Evolutionary conservation across 2,113 vertebrate species (phyloP).

Genomic region (Lepisosteus oculatus): DNA sequence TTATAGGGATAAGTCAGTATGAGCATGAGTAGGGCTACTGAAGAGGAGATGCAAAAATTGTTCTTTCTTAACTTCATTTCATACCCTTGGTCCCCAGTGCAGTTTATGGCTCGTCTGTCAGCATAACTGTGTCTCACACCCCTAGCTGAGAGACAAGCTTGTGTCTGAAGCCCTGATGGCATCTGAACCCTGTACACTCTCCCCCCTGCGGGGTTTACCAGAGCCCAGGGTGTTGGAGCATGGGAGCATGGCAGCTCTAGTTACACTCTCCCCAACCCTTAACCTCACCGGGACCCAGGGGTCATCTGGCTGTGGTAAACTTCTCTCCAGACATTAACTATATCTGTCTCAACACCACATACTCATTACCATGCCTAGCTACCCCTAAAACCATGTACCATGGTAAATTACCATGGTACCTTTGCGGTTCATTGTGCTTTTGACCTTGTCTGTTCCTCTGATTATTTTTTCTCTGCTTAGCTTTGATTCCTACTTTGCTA

Average conservation of each 20-base stretch:
- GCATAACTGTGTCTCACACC: slow-evolving; percentile 32
- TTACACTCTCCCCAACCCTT: slow-evolving; percentile 42
- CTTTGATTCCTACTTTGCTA: too few relatives aligned
- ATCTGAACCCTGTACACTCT: slow-evolving; percentile 26
- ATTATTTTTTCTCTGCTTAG: too few relatives aligned
- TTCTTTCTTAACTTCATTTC: too few relatives aligned
- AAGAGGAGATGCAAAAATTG: too few relatives aligned
- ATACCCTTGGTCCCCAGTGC: slow-evolving; percentile 28
- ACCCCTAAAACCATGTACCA: slow-evolving; percentile 7
- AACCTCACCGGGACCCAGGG: slow-evolving; percentile 38
- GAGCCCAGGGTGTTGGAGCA: slow-evolving; percentile 47
- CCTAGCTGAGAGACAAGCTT: slow-evolving; percentile 20
- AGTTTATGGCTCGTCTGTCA: slow-evolving; percentile 47
- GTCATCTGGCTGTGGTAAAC: slow-evolving; percentile 54
- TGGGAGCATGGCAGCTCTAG: slow-evolving; percentile 44
- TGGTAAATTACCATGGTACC: too few relatives aligned
- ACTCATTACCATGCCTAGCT: slow-evolving; percentile 33
- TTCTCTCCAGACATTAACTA: slow-evolving; percentile 44
- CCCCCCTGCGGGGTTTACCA: slow-evolving; percentile 45
- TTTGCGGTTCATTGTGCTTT: too few relatives aligned
- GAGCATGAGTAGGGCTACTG: too few relatives aligned
- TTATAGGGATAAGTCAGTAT: too few relatives aligned
- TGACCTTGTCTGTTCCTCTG: too few relatives aligned
- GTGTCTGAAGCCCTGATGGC: slow-evolving; percentile 16
- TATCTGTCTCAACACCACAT: slow-evolving; percentile 49